Evolutionary conservation across 2,888 invertebrate species (phyloP).

Genomic region (Bhutanitis thaidina): DNA sequence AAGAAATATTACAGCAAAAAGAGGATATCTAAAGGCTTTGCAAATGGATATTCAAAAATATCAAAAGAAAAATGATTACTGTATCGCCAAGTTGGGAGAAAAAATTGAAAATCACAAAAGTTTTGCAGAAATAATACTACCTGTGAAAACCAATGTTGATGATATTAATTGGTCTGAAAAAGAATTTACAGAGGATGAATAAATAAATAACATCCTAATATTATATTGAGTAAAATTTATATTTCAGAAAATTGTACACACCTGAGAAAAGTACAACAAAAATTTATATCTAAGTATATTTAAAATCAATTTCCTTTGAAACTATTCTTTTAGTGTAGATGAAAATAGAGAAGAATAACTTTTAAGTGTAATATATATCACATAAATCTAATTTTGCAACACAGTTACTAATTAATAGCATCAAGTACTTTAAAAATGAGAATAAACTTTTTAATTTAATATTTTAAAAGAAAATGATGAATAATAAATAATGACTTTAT

Average conservation of each 20-base stretch:
- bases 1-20: constrained; percentile 57
- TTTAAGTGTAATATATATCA: constrained; percentile 43
- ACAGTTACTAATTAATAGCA: constrained; percentile 14
- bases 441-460: constrained; percentile 8
- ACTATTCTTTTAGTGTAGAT: constrained; percentile 59
- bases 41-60: constrained; percentile 68
- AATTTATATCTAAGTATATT: constrained; percentile 55
- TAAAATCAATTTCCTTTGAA: constrained; percentile 56
- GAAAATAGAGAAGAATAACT: constrained; percentile 60
- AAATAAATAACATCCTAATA: constrained; percentile 44
- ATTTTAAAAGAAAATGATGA: constrained; percentile 14
- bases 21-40: constrained; percentile 63
- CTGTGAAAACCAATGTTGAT: constrained; percentile 23
- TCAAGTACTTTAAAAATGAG: constrained; percentile 12
- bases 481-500: not conserved
- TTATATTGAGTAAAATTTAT: constrained; percentile 71
- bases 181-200: constrained; percentile 43
- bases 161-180: constrained; percentile 44
- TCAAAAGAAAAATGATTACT: constrained; percentile 64
- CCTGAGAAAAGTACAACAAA: constrained; percentile 75
- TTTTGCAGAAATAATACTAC: constrained; percentile 30
- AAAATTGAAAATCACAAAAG: constrained; percentile 53
- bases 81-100: constrained; percentile 48
- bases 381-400: constrained; percentile 54
- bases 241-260: constrained; percentile 79